Base-by-base conservation (phyloP, 1,140 invertebrate species). In the Calephelis nemesis region DNA sequence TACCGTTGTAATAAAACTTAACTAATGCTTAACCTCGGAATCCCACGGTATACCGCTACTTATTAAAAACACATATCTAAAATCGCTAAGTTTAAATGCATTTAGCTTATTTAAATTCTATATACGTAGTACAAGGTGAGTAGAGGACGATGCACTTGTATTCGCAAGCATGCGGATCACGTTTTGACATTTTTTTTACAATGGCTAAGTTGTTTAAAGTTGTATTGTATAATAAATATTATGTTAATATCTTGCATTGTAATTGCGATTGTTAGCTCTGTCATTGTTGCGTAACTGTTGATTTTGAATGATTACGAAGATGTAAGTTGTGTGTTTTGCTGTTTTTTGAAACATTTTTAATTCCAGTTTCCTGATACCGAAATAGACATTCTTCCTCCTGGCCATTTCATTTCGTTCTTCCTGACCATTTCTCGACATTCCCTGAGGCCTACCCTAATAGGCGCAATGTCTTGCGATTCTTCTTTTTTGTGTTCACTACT, bases 161-260 rank as follows among this genome's bases (percentile, higher is more conserved):
- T 54, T 54, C 52, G 52, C 52, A 54, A 19, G 52, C 11, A 54
- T 15, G 15, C 52, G 7, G 9, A 54, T 54, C 52, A 54, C 52
- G 52, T 19, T 11, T 19, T 7, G 19, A 54, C 52, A 54, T 54
- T 54, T 54, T 54, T 54, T 54, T 54, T 54, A 54, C 52, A 54
- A 54, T 54, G 52, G 52, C 52, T 54, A 54, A 54, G 52, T 54
- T 54, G 52, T 54, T 54, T 30, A 19, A 54, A 13, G 15, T 30
- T 54, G 50, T 52, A 54, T 54, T 54, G 52, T 54, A 54, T 54
- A 54, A 54, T 54, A 54, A 54, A 54, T 19, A 54, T 54, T 54
- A 54, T 54, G 52, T 54, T 54, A 54, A 54, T 54, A 54, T 54
- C 15, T 45, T 45, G 19, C 52, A 54, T 54, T 54, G 52, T 54